A percentile compares a stretch with the other conserved stretches of the same genome.
phyloP scores from a whole-genome alignment of 2,797 vertebrate genomes.

The Melanotaenia parkinsoni region DNA sequence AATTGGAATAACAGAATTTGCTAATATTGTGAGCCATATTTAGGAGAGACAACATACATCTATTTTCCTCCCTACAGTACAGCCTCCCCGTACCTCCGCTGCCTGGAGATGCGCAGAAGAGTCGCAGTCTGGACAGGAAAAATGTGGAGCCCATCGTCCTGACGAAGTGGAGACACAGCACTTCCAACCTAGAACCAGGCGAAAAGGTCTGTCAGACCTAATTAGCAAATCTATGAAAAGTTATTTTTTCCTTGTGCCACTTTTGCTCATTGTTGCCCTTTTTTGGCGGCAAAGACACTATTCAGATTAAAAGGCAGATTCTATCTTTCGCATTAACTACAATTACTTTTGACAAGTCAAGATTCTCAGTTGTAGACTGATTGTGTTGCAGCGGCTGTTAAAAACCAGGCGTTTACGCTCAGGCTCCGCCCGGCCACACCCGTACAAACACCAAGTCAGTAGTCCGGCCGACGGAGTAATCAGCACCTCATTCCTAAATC shows the following conservation, averaged over 20 bases:
- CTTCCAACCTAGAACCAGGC: conserved; percentile 87
- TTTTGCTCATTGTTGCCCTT: too few relatives aligned
- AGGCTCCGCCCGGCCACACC: conserved; percentile 63
- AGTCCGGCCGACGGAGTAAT: conserved; percentile 25
- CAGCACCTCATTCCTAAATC: conserved; percentile 8
- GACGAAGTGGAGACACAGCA: conserved; percentile 96
- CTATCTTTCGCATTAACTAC: neutral
- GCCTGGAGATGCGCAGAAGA: conserved; percentile 87
- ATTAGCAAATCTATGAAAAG: neutral
- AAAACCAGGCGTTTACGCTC: conserved; percentile 66
- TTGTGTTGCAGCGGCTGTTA: conserved; percentile 73
- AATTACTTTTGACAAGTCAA: neutral
- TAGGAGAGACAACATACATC: too few relatives aligned
- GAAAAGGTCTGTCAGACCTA: conserved; percentile 86
- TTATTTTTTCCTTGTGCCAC: neutral
- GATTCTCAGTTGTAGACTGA: conserved; percentile 49
- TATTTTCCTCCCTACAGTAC: conserved; percentile 80
- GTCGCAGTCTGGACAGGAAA: conserved; percentile 92
- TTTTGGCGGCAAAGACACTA: neutral
- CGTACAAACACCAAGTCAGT: conserved; percentile 80
- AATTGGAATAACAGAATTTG: too few relatives aligned
- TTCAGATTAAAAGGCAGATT: neutral
- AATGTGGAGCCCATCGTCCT: conserved; percentile 92
- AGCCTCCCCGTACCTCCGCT: conserved; percentile 88
- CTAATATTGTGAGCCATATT: too few relatives aligned